phyloP scores from a whole-genome alignment of 2,888 invertebrate species.

The Andrena bucephala region DNA sequence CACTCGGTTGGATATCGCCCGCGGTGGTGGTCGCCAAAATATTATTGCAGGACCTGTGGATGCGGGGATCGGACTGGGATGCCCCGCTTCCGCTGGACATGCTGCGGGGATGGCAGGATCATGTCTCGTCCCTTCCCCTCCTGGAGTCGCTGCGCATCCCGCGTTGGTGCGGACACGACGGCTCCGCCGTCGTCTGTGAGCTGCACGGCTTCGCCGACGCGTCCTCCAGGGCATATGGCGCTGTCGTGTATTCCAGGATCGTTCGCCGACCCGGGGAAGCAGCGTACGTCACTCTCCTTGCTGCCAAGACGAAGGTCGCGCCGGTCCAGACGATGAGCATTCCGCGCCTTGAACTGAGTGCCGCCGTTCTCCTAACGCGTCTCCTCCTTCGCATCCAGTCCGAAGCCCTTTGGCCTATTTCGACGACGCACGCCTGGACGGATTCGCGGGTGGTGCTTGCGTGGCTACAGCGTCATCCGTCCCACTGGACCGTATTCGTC shows the following conservation, averaged over 20 bases:
- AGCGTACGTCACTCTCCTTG: rapidly evolving
- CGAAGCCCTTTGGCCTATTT: rapidly evolving
- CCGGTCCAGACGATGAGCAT: background rate
- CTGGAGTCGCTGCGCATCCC: background rate
- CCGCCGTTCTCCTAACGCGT: background rate
- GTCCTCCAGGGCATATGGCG: background rate
- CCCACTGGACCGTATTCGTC: background rate
- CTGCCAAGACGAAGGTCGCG: background rate
- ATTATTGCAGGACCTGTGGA: background rate
- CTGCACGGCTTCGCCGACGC: background rate
- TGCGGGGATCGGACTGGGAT: background rate
- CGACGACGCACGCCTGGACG: background rate
- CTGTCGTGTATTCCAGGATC: background rate
- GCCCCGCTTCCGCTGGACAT: rapidly evolving
- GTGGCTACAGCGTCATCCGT: background rate
- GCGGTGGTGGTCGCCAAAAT: background rate
- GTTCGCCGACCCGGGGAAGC: background rate
- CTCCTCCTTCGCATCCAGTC: rapidly evolving
- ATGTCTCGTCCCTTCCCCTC: background rate
- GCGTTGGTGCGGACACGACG: background rate
- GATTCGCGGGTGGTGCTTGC: background rate
- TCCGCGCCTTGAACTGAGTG: background rate
- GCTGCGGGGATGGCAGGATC: background rate
- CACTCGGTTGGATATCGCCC: background rate
- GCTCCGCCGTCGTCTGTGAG: rapidly evolving